Evolutionary conservation across 2,888 invertebrate species (phyloP), one percentile per base, ranked within the genome.

Genomic region (Orthosia incerta): DNA sequence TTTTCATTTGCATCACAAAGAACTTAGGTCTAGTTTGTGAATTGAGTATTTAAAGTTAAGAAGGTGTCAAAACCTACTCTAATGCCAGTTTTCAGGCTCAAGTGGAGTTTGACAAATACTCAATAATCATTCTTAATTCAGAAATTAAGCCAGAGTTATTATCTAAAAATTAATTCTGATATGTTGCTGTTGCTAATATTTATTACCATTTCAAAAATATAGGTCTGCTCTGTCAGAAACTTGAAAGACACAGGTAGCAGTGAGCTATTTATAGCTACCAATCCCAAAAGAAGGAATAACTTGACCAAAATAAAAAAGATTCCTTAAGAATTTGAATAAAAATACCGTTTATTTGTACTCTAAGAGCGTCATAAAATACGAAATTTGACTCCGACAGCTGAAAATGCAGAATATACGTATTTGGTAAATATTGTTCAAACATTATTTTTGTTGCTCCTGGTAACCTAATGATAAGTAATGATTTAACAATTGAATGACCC

Each of bases 201-300:
- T 9, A 39, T 59, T 64, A 50, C 26, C n/a, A 45, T 50, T 26
- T 15, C 18, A 45, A 53, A 18, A 4, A 26, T 39, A 3, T 48
- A 48, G 23, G 4, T 39, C 18, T 53, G 31, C 16, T 20, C 45
- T 57, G 11, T 26, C 31, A 51, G 13, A 16, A 66, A 63, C 26
- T 60, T 48, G 9, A 51, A 67, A 71, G 61, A 60, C 31, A 74
- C 70, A 82, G 82, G 76, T 72, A 61, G 59, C 46, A 72, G 45
- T 71, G 20, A 50, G 57, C 76, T 85, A 83, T 67, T 72, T 63
- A 79, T 82, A 84, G 74, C 45, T 62, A 84, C 73, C 55, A 57
- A 61, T 56, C 26, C 71, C 50, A 57, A 69, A 72, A 12, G n/a
- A 66, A 62, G 72, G 50, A 72, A 74, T 71, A 68, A 55, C 64